Conservation (phyloP, 2,113 vertebrate genomes). For the Neoarius graeffei region DNA sequence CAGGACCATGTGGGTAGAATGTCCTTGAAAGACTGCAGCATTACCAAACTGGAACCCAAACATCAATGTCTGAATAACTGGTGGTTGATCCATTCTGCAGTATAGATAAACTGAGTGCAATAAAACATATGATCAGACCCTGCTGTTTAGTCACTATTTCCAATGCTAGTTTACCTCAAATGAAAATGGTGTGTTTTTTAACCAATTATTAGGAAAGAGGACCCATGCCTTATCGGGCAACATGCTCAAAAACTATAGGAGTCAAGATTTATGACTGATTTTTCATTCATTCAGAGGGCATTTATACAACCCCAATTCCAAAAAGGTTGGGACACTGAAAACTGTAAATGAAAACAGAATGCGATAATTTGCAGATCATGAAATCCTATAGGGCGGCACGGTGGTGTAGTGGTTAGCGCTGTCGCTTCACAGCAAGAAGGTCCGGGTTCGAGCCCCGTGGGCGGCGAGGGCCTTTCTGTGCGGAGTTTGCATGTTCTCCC, state of each 20-base stretch:
- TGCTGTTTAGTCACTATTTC: neutral
- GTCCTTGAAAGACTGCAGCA: conserved; percentile 8
- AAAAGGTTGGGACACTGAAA: too few relatives aligned
- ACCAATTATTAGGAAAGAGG: neutral
- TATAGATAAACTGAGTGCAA: neutral
- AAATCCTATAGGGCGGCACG: too few relatives aligned
- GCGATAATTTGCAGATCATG: too few relatives aligned
- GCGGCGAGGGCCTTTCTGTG: too few relatives aligned
- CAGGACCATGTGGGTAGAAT: neutral
- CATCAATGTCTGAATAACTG: neutral
- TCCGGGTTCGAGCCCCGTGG: too few relatives aligned
- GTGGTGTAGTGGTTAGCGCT: too few relatives aligned
- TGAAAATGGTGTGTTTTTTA: neutral
- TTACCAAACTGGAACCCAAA: neutral
- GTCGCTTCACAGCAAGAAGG: too few relatives aligned
- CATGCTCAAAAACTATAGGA: neutral
- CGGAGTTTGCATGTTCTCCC: too few relatives aligned
- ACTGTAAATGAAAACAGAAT: too few relatives aligned
- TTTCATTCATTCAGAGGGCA: neutral
- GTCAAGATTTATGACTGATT: neutral
- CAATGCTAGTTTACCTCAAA: neutral
- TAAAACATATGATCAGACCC: neutral
- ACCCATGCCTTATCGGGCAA: neutral
- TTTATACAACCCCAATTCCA: too few relatives aligned
- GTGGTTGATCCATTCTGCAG: conserved; percentile 6